Evolutionary conservation across 2,888 invertebrate species (phyloP), one percentile per base, ranked within the genome.

Genomic region (Eugnorisma glareosa): DNA sequence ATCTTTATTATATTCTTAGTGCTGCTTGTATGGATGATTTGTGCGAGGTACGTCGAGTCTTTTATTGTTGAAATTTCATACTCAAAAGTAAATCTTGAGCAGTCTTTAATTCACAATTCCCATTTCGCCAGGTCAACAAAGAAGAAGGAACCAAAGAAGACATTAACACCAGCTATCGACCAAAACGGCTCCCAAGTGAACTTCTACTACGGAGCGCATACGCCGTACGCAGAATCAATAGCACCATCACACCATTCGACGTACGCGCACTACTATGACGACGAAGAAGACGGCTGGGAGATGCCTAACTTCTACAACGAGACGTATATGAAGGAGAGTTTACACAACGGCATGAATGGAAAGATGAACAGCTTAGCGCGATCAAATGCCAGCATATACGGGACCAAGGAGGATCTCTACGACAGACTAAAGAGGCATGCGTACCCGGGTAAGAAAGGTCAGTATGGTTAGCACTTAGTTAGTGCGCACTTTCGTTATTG

Each of bases 281-380:
- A 99, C 89, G 99, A 99, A 92, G 99, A 99, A 94, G 99, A 99
- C 90, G 99, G 99, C 67, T 99, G 99, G 99, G 99, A 99, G 93
- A 99, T 99, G 99, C 99, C 99, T 0, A 99, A 99, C 95, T 99
- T 99, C 95, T 99, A 99, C 96, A 99, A 99, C 93, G 99, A 99
- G 95, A 99, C 99, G 3, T 99, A 99, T 92, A 99, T 99, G 99
- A 99, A 99, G 96, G 99, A 99, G 97, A 98, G 99, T 92, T 97
- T 99, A 76, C 99, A 99, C 94, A 98, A 98, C 89, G 98, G 98
- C 37, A 98, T 98, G 94, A 98, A 98, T 89, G 98, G 98, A 40
- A 99, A 99, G 95, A 98, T 99, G 98, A 99, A 99, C 96, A 99
- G 99, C 94, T 97, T 99, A 95, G 99, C 99, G 85, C 97, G 99